These are phyloP conservation scores for Chymomyza caudatula DNA, from an alignment of 2,888 invertebrate species.

Conservation along the genomic window DNA sequence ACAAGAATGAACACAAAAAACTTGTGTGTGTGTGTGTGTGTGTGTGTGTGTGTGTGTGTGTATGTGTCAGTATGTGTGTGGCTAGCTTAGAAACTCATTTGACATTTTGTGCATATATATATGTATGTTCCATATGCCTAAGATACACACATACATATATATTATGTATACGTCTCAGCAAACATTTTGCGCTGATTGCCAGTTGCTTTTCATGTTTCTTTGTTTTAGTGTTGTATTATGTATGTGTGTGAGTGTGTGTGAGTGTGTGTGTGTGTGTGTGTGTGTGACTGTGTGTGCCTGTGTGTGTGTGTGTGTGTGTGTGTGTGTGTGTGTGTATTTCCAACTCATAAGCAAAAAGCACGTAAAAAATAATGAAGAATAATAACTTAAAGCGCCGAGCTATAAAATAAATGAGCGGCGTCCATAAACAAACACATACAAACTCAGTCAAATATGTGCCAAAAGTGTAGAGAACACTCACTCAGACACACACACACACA, in stretches of 20 bases:
- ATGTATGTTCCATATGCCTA: neutral
- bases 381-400: conserved; percentile 66
- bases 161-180: conserved; percentile 49
- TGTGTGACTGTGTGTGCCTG: neutral
- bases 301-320: neutral
- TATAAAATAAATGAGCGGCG: conserved; percentile 67
- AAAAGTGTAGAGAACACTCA: conserved; percentile 28
- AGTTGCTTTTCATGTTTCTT: conserved; percentile 19
- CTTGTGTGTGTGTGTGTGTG: no score
- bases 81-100: conserved; percentile 28
- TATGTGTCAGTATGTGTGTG: neutral
- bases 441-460: conserved; percentile 46
- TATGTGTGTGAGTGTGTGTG: neutral
- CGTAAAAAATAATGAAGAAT: conserved; percentile 66
- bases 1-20: neutral
- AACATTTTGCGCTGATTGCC: conserved; percentile 66
- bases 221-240: conserved; percentile 14
- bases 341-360: neutral
- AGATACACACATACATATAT: neutral
- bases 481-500: neutral
- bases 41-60: no score
- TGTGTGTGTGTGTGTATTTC: neutral
- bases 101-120: conserved; percentile 38
- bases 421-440: conserved; percentile 33
- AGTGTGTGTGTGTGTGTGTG: neutral